Evolutionary conservation across 2,797 vertebrate genomes (phyloP), one percentile per base, ranked within the genome.

Genomic region (Naso thynnoides): DNA sequence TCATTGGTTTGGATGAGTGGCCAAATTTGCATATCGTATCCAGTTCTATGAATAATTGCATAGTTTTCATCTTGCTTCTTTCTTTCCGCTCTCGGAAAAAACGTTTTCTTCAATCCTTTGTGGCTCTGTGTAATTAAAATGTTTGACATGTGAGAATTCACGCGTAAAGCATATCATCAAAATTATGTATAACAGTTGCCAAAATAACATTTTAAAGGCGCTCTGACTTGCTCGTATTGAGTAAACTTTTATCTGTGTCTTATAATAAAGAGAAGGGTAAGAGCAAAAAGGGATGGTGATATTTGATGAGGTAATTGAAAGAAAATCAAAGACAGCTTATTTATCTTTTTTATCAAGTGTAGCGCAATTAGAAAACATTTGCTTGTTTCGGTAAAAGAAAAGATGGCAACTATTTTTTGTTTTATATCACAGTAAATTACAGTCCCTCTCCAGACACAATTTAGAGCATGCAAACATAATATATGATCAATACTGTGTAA

Each of bases 51-150:
- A n/a, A n/a, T n/a, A n/a, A n/a, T n/a, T n/a, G n/a, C n/a, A n/a
- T n/a, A 33, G 33, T 6, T 8, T 39, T 39, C 3, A 5, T 14
- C 38, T 14, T 5, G 15, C 14, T 31, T 39, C 16, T 69, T 13
- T 67, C 48, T 52, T 10, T 50, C 24, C 15, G 41, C 4, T 44
- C 9, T 24, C n/a, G 48, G 13, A 18, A 29, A 10, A 50, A 62
- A 27, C 8, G 16, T 6, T 41, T 29, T 54, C 26, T 23, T 16
- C 49, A 3, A 3, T 69, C 23, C 14, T 63, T 29, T 61, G 18
- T 19, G 29, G 21, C 38, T 76, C 9, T 13, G 7, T 41, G 11
- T 70, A 29, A 48, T 48, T 61, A 39, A 78, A 73, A 45, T 10
- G 0, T 8, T 33, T 61, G 11, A n/a, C 8, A 39, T 21, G 38